Base-by-base conservation (phyloP, 37 sponge, comb jelly and placozoan species). In the Eunapius fragilis region DNA sequence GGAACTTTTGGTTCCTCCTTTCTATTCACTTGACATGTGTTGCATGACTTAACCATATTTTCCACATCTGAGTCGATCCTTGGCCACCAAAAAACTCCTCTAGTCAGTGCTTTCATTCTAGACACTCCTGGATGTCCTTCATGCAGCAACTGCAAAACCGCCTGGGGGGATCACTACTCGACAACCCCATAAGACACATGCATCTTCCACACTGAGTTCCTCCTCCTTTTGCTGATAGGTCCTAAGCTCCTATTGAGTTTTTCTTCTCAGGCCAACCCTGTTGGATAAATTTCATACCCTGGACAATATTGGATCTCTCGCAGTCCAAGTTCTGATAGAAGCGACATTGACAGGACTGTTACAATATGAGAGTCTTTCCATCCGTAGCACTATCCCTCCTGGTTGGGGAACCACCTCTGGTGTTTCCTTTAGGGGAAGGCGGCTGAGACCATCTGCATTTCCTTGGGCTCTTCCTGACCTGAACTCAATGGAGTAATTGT, bases 31-130 rank as follows among this genome's bases (percentile, higher is more conserved):
- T 84, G 84, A 50, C 84, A 75, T n/a, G 22, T 3, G 2, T 48
- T 26, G 27, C 84, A 50, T 25, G 31, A 9, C 31, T 32, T 22
- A 19, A 84, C 75, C 70, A 23, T 73, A 3, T 10, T 32, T 34
- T 49, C 68, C 34, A 75, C 75, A 17, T 84, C 76, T 19, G 35
- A 33, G 35, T 84, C 68, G 31, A 75, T 76, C 31, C 69, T 36
- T 75, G 84, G 84, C 84, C 84, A 84, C 76, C 87, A 87, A 25
- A 78, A 76, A 27, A 74, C 25, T 34, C 76, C n/a, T 47, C 82
- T 80, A 4, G 87, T 76, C 24, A 87, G 22, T 5, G 23, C 23
- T 36, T 87, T 87, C 82, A 73, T 84, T 31, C 37, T 41, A 9
- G 69, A 19, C 0, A 58, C 68, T 74, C 84, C 76, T 12, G 84